Evolutionary conservation across 2,797 vertebrate genomes (phyloP).

Genomic region (Myotis pilosus): DNA sequence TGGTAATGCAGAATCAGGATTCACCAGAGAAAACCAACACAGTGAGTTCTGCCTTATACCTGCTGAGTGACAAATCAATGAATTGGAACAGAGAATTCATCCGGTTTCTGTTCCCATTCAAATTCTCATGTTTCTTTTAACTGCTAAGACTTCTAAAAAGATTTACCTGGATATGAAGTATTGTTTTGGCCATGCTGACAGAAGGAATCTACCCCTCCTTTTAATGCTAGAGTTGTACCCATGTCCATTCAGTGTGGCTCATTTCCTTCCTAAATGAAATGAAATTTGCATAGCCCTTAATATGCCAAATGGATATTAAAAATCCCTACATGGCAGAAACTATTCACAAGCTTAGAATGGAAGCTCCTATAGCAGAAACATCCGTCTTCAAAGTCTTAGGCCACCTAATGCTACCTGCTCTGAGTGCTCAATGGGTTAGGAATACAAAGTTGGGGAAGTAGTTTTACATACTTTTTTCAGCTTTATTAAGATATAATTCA

Average conservation of each 20-base stretch:
- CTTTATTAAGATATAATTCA: background rate
- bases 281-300: conserved; percentile 71
- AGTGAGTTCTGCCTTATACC: background rate
- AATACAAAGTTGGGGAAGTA: background rate
- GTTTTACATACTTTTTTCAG: background rate
- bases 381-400: conserved; percentile 52
- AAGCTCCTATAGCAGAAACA: conserved; percentile 25
- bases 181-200: conserved; percentile 47
- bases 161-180: conserved; percentile 37
- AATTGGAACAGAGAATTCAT: conserved; percentile 44
- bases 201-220: conserved; percentile 49
- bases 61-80: background rate
- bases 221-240: conserved; percentile 59
- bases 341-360: conserved; percentile 47
- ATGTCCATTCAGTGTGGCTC: conserved; percentile 66
- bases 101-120: conserved; percentile 33
- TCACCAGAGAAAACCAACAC: conserved; percentile 12
- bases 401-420: conserved; percentile 30
- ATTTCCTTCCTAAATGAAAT: conserved; percentile 72
- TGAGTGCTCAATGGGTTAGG: conserved; percentile 8
- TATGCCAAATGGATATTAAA: conserved; percentile 64
- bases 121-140: conserved; percentile 45
- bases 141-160: conserved; percentile 33
- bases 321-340: conserved; percentile 62
- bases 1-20: background rate